Percentiles rank a stretch among this genome's conserved stretches.
phyloP scores from a whole-genome alignment of 2,888 invertebrate genomes.

The Xestia xanthographa region DNA sequence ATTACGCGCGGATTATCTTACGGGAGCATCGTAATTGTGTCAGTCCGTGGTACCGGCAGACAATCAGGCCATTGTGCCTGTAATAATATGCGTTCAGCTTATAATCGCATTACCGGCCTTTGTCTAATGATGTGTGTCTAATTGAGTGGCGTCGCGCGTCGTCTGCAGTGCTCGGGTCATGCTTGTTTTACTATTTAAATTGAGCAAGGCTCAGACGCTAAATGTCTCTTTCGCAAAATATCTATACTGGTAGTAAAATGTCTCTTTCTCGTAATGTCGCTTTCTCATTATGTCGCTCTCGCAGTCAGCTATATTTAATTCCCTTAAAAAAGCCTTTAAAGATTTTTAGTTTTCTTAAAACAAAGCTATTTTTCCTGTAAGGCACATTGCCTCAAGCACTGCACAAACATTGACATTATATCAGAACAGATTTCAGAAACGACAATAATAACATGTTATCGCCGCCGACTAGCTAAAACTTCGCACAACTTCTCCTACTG shows the following conservation, averaged over 20 bases:
- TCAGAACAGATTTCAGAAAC: constrained; percentile 8
- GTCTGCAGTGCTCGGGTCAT: constrained; percentile 11
- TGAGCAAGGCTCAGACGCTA: too few relatives aligned
- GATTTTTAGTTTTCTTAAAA: not conserved
- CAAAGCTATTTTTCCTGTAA: not conserved
- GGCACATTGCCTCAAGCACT: not conserved
- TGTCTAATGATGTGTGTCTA: constrained; percentile 57
- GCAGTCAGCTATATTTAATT: too few relatives aligned
- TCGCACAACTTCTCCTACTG: constrained; percentile 27
- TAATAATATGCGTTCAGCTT: constrained; percentile 53
- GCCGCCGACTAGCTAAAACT: constrained; percentile 13
- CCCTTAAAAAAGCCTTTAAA: too few relatives aligned
- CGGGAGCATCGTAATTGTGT: constrained; percentile 64
- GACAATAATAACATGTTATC: constrained; percentile 18
- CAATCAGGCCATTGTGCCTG: constrained; percentile 54
- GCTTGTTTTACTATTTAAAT: constrained; percentile 20
- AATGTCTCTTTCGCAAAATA: too few relatives aligned
- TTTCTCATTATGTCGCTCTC: too few relatives aligned
- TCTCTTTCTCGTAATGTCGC: too few relatives aligned
- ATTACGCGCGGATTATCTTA: constrained; percentile 62
- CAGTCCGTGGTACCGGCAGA: constrained; percentile 45
- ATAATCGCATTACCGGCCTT: constrained; percentile 57
- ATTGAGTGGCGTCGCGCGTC: constrained; percentile 38
- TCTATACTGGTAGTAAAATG: too few relatives aligned
- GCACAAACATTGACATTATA: constrained; percentile 1